These are phyloP conservation scores for Microctonus brassicae DNA, from an alignment of 2,888 invertebrate species.

Conservation along the genomic window DNA sequence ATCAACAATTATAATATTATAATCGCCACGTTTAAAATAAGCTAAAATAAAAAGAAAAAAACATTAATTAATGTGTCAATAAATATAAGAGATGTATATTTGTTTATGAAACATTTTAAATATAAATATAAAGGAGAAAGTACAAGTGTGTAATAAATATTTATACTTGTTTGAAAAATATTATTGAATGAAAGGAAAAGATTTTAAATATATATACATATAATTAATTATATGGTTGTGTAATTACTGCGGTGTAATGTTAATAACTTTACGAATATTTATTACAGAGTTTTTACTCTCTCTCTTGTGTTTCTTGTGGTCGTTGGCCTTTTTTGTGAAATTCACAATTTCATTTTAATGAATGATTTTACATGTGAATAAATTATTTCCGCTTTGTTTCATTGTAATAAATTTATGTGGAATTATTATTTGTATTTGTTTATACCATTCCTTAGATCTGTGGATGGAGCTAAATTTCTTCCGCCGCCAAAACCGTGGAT, in stretches of 20 bases:
- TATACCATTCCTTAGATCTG: constrained; percentile 80
- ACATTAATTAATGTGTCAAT: no score
- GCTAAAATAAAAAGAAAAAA: constrained; percentile 69
- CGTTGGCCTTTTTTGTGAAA: background rate
- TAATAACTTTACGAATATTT: no score
- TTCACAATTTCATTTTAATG: background rate
- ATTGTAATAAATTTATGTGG: background rate
- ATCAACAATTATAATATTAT: constrained; percentile 90
- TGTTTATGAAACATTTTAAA: background rate
- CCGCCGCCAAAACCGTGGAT: constrained; percentile 94
- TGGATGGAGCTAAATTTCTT: constrained; percentile 84
- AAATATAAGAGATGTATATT: no score
- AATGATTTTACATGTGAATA: background rate
- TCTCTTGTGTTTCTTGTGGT: background rate
- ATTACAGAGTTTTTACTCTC: background rate
- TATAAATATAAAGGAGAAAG: background rate
- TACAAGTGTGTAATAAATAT: no score
- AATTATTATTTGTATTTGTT: constrained; percentile 5
- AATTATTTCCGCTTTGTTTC: background rate
- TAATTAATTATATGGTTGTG: background rate
- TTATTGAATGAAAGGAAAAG: background rate
- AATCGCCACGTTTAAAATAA: constrained; percentile 83
- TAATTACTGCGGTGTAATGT: background rate
- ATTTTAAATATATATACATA: background rate
- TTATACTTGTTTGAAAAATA: background rate